Evolutionary conservation across 64 coral and sea anemone species (phyloP).

Genomic region (Exaiptasia diaphana): DNA sequence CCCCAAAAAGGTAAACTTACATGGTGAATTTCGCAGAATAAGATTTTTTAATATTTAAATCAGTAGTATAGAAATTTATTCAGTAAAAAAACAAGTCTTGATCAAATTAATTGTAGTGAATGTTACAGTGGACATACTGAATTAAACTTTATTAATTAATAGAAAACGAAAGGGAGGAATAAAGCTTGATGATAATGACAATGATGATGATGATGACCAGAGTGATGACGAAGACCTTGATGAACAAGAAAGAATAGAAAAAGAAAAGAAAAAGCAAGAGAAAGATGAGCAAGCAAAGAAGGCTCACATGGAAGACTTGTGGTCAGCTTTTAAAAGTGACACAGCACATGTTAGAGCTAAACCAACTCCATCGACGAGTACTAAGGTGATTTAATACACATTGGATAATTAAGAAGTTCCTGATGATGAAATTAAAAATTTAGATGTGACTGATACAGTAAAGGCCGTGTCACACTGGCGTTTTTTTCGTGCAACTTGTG

Average conservation of each 20-base stretch:
- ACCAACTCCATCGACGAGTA: not conserved
- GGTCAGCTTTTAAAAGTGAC: slow-evolving; percentile 74
- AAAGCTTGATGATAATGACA: slow-evolving; percentile 48
- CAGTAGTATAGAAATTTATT: no score
- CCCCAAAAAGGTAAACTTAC: no score
- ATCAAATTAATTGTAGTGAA: no score
- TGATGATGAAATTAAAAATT: no score
- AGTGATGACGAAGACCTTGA: slow-evolving; percentile 1
- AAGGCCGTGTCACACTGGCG: no score
- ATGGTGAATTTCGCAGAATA: no score
- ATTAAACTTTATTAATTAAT: no score
- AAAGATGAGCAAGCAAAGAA: slow-evolving; percentile 47
- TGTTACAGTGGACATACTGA: no score
- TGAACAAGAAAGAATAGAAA: slow-evolving; percentile 23
- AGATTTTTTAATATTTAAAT: no score
- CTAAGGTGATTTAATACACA: slow-evolving; percentile 1
- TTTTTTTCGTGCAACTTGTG: no score
- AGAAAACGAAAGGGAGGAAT: slow-evolving; percentile 71
- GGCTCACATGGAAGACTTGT: slow-evolving; percentile 52
- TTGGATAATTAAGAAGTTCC: not conserved
- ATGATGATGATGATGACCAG: slow-evolving; percentile 14
- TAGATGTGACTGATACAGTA: no score
- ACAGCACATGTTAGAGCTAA: slow-evolving; percentile 7
- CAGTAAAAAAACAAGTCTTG: no score
- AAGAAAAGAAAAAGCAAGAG: slow-evolving; percentile 9